Conservation (phyloP, 2,888 invertebrate genomes). For the Drosophila longiperda region DNA sequence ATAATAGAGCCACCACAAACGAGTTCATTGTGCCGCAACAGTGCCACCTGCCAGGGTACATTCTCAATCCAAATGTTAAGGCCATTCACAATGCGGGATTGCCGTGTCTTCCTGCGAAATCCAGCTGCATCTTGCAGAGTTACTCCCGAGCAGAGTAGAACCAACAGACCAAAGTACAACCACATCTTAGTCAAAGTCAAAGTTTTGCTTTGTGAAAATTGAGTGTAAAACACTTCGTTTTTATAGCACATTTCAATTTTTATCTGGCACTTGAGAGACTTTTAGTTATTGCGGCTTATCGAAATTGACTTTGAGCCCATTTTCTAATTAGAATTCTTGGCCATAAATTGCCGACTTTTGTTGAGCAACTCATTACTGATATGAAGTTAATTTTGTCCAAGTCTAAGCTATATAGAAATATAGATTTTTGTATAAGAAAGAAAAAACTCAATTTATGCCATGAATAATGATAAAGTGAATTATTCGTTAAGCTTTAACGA, state of each 20-base stretch:
- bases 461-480: not conserved
- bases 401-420: not conserved
- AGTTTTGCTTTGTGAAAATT: not conserved
- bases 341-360: not conserved
- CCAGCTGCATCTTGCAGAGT: not conserved
- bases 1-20: slow-evolving; percentile 24
- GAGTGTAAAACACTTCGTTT: not conserved
- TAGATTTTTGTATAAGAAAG: not conserved
- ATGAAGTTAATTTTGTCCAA: not conserved
- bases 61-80: not conserved
- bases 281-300: slow-evolving; percentile 14
- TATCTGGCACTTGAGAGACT: not conserved
- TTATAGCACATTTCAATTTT: not conserved
- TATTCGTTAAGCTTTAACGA: not conserved
- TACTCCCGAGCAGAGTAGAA: not conserved
- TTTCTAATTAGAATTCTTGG: slow-evolving; percentile 2
- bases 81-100: slow-evolving; percentile 17
- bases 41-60: slow-evolving; percentile 23
- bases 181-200: slow-evolving; percentile 5
- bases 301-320: not conserved
- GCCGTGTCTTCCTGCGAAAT: not conserved
- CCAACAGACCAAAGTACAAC: not conserved
- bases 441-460: not conserved
- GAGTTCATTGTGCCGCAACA: not conserved
- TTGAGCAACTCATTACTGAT: not conserved